Evolutionary conservation across 1,140 invertebrate genomes (phyloP), one percentile per base, ranked within the genome.

Genomic region (Zaprionus capensis): DNA sequence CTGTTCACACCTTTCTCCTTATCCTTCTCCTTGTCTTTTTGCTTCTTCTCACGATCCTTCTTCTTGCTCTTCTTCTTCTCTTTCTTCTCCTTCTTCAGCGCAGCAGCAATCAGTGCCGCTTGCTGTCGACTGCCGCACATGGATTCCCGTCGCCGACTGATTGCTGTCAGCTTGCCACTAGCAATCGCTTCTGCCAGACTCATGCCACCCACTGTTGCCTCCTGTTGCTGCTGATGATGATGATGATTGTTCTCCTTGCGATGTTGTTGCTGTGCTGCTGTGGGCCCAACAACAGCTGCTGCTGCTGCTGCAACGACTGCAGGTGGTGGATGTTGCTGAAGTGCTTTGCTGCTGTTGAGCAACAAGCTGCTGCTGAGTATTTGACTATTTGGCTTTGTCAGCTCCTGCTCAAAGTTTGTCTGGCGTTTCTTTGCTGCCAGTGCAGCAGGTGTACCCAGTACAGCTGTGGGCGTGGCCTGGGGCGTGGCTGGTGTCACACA

Each of bases 391-490:
- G 85, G 84, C 44, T 92, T 92, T 5, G 76, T 92, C 2, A 91
- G 68, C 67, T 92, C 91, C 63, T 92, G 91, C 20, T 92, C 91
- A 41, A 92, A 92, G 55, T 92, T 92, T 1, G 91, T 83, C 57
- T 92, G 91, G 0, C 91, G 80, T 58, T 92, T 92, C 71, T 92
- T 57, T 26, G 62, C 58, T 1, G 17, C 22, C 15, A 53, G 34
- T 11, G 69, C 28, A 15, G 72, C 53, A 2, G 73, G 55, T 5
- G 67, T 44, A 14, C 20, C 22, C 2, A 51, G 1, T 14, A 51
- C 46, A 4, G 46, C 2, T 14, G 66, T 31, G 26, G 14, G 49
- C 38, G 58, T 34, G 2, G 9, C 28, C 7, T 71, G n/a, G 1
- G 59, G 63, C 24, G 61, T 62, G 7, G 63, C 61, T 7, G 71